Base-by-base conservation (phyloP, 2,888 invertebrate species). In the Vandiemenella viatica region DNA sequence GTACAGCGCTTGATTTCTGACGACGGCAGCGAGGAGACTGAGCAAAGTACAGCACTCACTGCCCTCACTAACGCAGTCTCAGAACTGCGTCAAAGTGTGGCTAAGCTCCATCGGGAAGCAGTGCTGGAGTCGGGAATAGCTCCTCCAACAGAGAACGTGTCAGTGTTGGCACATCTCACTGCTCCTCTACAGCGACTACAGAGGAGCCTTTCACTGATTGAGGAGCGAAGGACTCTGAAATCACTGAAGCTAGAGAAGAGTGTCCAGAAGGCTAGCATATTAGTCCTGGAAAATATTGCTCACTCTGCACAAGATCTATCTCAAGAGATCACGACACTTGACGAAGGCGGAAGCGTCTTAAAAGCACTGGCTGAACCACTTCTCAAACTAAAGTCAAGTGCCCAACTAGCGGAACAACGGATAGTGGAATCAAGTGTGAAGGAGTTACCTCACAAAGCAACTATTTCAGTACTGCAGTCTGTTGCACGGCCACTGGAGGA, bases 251-350 rank as follows among this genome's bases (percentile, higher is more conserved):
- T 32, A 10, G 32, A 32, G 4, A 10, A 10, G n/a, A 32, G 32
- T 32, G 32, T 32, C n/a, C 32, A 32, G 32, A 32, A n/a, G n/a
- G 32, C 32, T 32, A 32, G 32, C 32, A 32, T 32, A 13, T 32
- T 32, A 8, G 17, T 26, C 4, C 42, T 47, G 2, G 53, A 56
- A 37, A 48, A 42, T 23, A 46, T 50, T 32, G 6, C 40, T 10
- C 45, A 50, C 18, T 37, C 45, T 26, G 45, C 51, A 17, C 20
- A 15, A 17, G 46, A 45, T n/a, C 23, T 45, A 18, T 23, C 41
- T 13, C 43, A 22, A 32, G 45, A 50, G 17, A 6, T 53, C 13
- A 40, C 45, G 8, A 10, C 22, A 45, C 6, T 32, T 48, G 20
- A 26, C 18, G n/a, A n/a, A n/a, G n/a, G n/a, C n/a, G n/a, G n/a